Base-by-base conservation (phyloP, 2,888 invertebrate genomes). In the Andrena trimmerana region DNA sequence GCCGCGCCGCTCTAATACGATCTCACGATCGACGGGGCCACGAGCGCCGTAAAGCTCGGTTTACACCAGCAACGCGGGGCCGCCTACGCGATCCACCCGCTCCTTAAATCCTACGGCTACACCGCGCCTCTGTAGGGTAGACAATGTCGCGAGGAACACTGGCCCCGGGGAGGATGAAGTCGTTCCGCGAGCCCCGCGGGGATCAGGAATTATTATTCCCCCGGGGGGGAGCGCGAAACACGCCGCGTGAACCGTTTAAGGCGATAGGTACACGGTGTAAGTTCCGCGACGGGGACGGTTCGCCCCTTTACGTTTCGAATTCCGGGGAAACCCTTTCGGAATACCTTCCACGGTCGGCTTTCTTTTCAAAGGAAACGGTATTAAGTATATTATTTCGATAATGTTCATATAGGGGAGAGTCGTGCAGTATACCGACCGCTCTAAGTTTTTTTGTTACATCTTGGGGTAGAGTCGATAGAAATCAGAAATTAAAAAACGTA, bases 1-100 rank as follows among this genome's bases (percentile, higher is more conserved):
- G 80, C 36, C 36, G 36, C 36, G 31, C 31, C 54, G 84, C 81
- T 88, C 87, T 89, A 89, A 89, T 89, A 82, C 83, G 88, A 86
- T 89, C 86, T 88, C 84, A 89, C 88, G 89, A 90, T 90, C 88
- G 81, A 90, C 88, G 88, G 80, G 81, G 63, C 77, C 62, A 78
- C 62, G 81, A 79, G 71, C 67, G 84, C 82, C 84, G 88, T 90
- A 90, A 89, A 90, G 82, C 85, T 87, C 84, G 63, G 69, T 84
- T 85, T 87, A 88, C 89, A 88, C 81, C 76, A 73, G 29, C n/a
- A 27, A 71, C 62, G 60, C 75, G 62, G 73, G 62, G 73, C 71
- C 89, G 89, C 90, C 89, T 85, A 89, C 89, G 88, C 88, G 84
- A 73, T 77, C 67, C 74, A 69, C 73, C 73, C 67, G 81, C 79